Percentiles rank a stretch among this genome's conserved stretches.
phyloP scores from a whole-genome alignment of 2,888 invertebrate species.

The Tetheella fluctuosa region DNA sequence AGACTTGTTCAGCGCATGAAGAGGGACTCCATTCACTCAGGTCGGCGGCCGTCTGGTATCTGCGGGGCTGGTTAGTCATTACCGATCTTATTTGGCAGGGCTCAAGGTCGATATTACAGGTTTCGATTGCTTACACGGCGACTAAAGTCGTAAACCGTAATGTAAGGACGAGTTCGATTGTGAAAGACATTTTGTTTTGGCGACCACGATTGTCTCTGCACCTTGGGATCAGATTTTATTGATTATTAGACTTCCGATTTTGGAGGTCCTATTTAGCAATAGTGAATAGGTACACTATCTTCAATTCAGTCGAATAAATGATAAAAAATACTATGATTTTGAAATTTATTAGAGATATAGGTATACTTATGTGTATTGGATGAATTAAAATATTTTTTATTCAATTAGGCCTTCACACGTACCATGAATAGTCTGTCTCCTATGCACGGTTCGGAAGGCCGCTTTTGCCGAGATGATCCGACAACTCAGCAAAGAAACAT shows the following conservation, averaged over 20 bases:
- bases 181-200: not conserved
- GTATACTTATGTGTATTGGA: too few species aligned
- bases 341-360: too few species aligned
- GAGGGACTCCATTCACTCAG: slow-evolving; percentile 98
- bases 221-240: slow-evolving; percentile 1
- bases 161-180: slow-evolving; percentile 9
- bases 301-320: too few species aligned
- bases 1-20: slow-evolving; percentile 98
- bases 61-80: slow-evolving; percentile 94
- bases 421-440: too few species aligned
- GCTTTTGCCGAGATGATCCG: too few species aligned
- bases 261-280: not conserved
- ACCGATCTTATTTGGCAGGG: slow-evolving; percentile 9
- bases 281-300: not conserved
- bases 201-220: slow-evolving; percentile 3
- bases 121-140: slow-evolving; percentile 1
- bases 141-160: slow-evolving; percentile 9
- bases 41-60: slow-evolving; percentile 97
- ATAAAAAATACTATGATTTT: too few species aligned
- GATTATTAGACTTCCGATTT: not conserved
- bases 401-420: too few species aligned
- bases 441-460: too few species aligned
- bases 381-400: too few species aligned
- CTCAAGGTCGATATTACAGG: slow-evolving; percentile 2
- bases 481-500: too few species aligned